Conservation (phyloP, 1,140 invertebrate genomes). For the Papilio dardanus region DNA sequence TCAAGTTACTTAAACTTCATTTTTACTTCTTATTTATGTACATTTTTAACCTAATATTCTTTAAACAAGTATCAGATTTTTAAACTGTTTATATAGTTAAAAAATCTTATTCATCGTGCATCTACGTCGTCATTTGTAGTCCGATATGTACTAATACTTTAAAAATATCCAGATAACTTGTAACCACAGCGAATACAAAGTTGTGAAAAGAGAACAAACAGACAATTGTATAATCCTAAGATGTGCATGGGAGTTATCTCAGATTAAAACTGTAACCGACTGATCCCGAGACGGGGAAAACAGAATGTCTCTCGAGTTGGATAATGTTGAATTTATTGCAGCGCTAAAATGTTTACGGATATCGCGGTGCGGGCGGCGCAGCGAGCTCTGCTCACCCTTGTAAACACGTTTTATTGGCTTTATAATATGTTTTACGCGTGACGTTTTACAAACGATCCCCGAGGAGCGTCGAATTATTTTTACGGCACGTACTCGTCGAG, state of each 20-base stretch:
- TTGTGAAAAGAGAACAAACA: background rate
- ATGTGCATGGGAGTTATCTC: slow-evolving; percentile 68
- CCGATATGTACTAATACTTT: too few species aligned
- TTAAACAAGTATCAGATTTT: slow-evolving; percentile 8
- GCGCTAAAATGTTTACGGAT: slow-evolving; percentile 81
- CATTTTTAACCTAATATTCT: background rate
- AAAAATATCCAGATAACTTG: background rate
- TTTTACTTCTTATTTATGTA: too few species aligned
- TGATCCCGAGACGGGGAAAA: slow-evolving; percentile 78
- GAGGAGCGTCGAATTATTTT: slow-evolving; percentile 80
- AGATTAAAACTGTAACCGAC: slow-evolving; percentile 79
- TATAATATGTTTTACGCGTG: slow-evolving; percentile 83
- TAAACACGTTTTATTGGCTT: slow-evolving; percentile 83
- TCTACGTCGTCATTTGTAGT: too few species aligned
- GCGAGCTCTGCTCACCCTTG: slow-evolving; percentile 77
- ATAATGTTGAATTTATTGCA: slow-evolving; percentile 82
- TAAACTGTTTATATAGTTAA: background rate
- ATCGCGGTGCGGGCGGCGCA: slow-evolving; percentile 63
- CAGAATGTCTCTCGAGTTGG: slow-evolving; percentile 79
- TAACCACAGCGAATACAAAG: background rate
- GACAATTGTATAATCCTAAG: slow-evolving; percentile 52
- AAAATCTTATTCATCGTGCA: too few species aligned
- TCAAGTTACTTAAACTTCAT: too few species aligned
- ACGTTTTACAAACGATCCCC: slow-evolving; percentile 82
- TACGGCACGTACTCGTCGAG: slow-evolving; percentile 73